These are phyloP conservation scores for Sprattus sprattus DNA, from an alignment of 2,113 vertebrate genomes.

Conservation along the genomic window DNA sequence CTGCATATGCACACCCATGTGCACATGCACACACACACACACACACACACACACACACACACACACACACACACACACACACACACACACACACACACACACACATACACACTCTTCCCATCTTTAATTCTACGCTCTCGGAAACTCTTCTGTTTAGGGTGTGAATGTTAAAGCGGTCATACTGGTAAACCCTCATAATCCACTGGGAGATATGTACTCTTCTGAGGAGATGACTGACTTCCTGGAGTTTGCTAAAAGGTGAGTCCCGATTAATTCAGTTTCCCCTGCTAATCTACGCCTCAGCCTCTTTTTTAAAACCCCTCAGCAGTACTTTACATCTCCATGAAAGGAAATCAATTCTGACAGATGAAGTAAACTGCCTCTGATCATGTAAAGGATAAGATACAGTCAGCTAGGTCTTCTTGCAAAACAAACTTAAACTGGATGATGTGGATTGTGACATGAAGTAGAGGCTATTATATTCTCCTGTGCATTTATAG, in stretches of 20 bases:
- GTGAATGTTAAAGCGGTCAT: conserved; percentile 82
- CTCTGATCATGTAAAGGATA: background rate
- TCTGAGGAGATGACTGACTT: conserved; percentile 80
- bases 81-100: background rate
- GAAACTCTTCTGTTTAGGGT: conserved; percentile 71
- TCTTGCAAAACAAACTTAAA: background rate
- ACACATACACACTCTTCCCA: background rate
- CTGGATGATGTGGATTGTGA: too few relatives aligned
- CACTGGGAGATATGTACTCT: conserved; percentile 89
- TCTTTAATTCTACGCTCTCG: background rate
- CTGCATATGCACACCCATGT: background rate
- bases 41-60: background rate
- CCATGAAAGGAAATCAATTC: background rate
- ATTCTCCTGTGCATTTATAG: background rate
- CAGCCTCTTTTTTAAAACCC: background rate
- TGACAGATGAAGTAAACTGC: background rate
- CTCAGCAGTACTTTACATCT: background rate
- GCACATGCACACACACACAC: background rate
- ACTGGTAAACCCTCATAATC: conserved; percentile 94
- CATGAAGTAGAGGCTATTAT: background rate
- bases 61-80: background rate
- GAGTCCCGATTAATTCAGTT: conserved; percentile 32
- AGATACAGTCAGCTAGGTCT: background rate
- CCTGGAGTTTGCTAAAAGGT: conserved; percentile 95
- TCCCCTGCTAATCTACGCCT: background rate